Base-by-base conservation (phyloP, 2,888 invertebrate species). In the Seladonia tumulorum region DNA sequence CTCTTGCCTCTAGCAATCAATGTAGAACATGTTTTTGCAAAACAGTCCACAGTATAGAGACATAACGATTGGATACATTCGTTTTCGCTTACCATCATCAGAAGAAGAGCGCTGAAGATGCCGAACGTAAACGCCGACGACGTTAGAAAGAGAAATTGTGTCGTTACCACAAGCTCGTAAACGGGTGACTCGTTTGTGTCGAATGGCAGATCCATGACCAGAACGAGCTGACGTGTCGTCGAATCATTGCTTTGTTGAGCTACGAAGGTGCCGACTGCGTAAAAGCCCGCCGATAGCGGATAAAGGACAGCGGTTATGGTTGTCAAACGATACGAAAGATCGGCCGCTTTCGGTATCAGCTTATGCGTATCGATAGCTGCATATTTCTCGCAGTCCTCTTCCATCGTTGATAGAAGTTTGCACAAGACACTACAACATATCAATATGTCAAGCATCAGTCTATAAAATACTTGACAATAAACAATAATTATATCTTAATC, bases 151-250 rank as follows among this genome's bases (percentile, higher is more conserved):
- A 89, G 18, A 18, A 87, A 85, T 29, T 89, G 87, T 14, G 25
- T 39, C 42, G 70, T 47, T 18, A 85, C 29, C n/a, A 87, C 53
- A 5, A 77, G 25, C 47, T 87, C 68, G 49, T 88, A 86, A 53
- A 82, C 14, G 0, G 82, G 83, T 39, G 80, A 68, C 3, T 45
- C 60, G 14, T 68, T 72, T 1, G 63, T 82, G 0, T 68, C 76
- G 25, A 88, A 86, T 1, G 88, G 86, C 22, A 88, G 63, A 14
- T 88, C 86, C 82, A 88, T 84, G 29, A 84, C 81, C 10, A 88
- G 49, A 45, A 83, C 14, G 14, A 83, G 78, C 2, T 63, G 45
- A 39, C 82, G 79, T 14, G 18, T 35, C 18, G 18, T 35, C 12
- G 75, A 49, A 39, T 66, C 42, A 7, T 71, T 72, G 12, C 3